Evolutionary conservation across 2,113 vertebrate species (phyloP), one percentile per base, ranked within the genome.

Genomic region (Cyprinodon brontotheroides): DNA sequence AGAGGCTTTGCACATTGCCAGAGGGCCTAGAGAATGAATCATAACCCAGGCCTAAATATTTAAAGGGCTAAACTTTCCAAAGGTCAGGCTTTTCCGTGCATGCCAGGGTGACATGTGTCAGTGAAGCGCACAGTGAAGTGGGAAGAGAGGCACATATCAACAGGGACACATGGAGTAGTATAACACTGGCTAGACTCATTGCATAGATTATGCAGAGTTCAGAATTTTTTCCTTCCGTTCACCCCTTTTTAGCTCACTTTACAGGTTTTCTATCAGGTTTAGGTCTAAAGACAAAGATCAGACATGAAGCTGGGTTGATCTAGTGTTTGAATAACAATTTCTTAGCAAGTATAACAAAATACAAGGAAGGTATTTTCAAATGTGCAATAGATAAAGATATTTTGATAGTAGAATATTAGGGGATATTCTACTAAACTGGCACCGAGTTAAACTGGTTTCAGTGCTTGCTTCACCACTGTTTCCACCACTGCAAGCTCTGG

Each of bases 31-130:
- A 92, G 91, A 93, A 94, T 94, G 90, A 93, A 93, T 94, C 93
- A 93, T 92, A 94, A 94, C 86, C 87, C 91, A 90, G 92, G 94
- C 91, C 92, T 94, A 95, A 95, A 94, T 95, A 94, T 95, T 95
- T 94, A 94, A 94, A 94, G 93, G 93, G 93, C 90, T 93, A 93
- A 94, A 94, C 94, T 94, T 94, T 92, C 87, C 89, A 94, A 94
- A 94, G 94, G 93, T 94, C 94, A 90, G 79, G 90, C 84, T 90
- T 94, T 93, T 93, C 92, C 93, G 85, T 88, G 92, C 87, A 87
- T 89, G 92, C 91, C 89, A 89, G 87, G 89, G 88, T 78, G 89
- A 92, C 89, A 89, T 87, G 91, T 89, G 89, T 89, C 85, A 85
- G 80, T 77, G 82, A 78, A 77, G 80, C 68, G 82, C 79, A 75